Base-by-base conservation (phyloP, 2,113 vertebrate genomes). In the Coreoperca whiteheadi region DNA sequence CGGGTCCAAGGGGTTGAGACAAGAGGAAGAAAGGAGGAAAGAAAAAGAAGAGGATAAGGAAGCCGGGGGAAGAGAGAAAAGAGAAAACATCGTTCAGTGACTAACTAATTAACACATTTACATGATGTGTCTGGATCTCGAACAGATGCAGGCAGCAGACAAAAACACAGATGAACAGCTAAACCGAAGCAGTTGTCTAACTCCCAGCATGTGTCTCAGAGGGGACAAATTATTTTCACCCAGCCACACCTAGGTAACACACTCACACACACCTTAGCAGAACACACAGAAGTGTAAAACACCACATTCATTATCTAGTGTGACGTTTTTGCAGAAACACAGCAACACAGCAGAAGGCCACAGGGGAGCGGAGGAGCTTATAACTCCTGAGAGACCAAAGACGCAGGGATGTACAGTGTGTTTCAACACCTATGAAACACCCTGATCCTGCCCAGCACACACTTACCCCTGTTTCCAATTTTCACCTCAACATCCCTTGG, bases 401-500 rank as follows among this genome's bases (percentile, higher is more conserved):
- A 56, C 71, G 32, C 57, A 7, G 43, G 25, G 80, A 74, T 21
- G 59, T 28, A 51, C 70, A 64, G 30, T 23, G 82, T 81, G 75
- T 74, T 32, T 51, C 64, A 37, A 64, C 87, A 85, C 87, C 71
- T 77, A 61, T 1, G 34, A 64, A 79, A 82, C 78, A 90, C 43
- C 32, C 37, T 61, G 16, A 3, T 4, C 28, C 10, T 48, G 25
- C 16, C 37, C 23, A 23, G 34, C 32, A 16, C 43, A 70, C 79
- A 65, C 75, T 12, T 30, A 63, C 39, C n/a, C 39, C 54, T 18
- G 8, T 20, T 39, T 82, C 67, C 57, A 82, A 84, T 93, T 91
- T 88, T 67, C 89, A 85, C 82, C 84, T 89, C 88, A 10, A 74
- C 75, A 15, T 43, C 65, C 20, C 23, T 43, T 48, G 16, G 11